Percentiles rank a stretch among this genome's conserved stretches.
Evolutionary conservation across 2,888 invertebrate genomes (phyloP).

Genomic region (Xanthorhoe spadicearia): DNA sequence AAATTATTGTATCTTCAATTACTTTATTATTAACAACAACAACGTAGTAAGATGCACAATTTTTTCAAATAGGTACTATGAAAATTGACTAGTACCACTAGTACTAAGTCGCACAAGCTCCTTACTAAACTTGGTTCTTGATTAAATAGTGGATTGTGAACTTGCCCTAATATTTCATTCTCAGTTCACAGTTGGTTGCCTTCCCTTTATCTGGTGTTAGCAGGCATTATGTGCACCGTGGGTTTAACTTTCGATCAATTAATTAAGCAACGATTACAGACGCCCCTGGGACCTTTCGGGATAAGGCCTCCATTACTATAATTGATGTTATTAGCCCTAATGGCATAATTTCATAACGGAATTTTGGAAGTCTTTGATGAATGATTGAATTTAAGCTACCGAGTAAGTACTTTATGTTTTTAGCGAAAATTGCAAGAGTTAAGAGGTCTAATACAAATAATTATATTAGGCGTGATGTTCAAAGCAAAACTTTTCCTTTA

Average conservation of each 20-base stretch:
- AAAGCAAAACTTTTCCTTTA: too few species aligned
- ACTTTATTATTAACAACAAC: too few species aligned
- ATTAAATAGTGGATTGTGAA: slow-evolving; percentile 19
- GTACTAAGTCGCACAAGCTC: too few species aligned
- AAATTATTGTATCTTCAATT: too few species aligned
- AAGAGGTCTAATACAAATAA: background rate
- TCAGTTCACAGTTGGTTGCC: slow-evolving; percentile 71
- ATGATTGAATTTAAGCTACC: slow-evolving; percentile 28
- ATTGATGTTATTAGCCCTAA: slow-evolving; percentile 70
- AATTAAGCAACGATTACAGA: slow-evolving; percentile 79
- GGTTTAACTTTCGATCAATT: slow-evolving; percentile 83
- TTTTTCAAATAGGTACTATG: too few species aligned
- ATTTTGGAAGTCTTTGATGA: slow-evolving; percentile 33
- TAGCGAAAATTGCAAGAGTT: background rate
- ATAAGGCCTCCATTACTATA: slow-evolving; percentile 72
- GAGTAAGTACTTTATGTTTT: slow-evolving; percentile 6
- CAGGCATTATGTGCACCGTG: slow-evolving; percentile 78
- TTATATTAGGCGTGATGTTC: too few species aligned
- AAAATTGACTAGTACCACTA: too few species aligned
- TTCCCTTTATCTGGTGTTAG: slow-evolving; percentile 79
- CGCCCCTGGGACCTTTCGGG: slow-evolving; percentile 65
- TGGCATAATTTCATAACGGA: slow-evolving; percentile 59
- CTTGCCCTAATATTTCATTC: slow-evolving; percentile 45
- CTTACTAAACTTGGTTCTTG: background rate
- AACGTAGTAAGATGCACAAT: too few species aligned